Conservation (phyloP, 2,888 invertebrate genomes). For the Ditylenchus weischeri region DNA sequence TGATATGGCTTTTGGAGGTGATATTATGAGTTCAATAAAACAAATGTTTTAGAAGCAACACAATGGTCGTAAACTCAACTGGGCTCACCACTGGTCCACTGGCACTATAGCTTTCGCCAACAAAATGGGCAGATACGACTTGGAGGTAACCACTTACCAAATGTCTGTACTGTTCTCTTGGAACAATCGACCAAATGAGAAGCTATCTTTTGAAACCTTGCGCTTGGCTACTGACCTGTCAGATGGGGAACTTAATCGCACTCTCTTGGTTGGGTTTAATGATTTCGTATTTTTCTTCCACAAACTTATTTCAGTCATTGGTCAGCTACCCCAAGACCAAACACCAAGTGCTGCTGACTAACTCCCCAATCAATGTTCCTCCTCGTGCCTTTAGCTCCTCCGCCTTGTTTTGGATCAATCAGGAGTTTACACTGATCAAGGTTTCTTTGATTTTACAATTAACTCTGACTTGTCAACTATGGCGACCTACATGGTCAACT, state of each 20-base stretch:
- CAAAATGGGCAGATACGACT: constrained; percentile 84
- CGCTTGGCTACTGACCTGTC: constrained; percentile 92
- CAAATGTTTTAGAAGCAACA: neutral
- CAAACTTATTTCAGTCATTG: constrained; percentile 30
- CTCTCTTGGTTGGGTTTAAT: constrained; percentile 71
- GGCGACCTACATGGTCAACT: no score
- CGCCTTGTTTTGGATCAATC: constrained; percentile 89
- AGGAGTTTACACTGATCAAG: constrained; percentile 73
- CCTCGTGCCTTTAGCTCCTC: constrained; percentile 86
- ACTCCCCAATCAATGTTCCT: constrained; percentile 66
- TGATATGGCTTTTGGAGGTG: no score
- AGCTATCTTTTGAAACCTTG: constrained; percentile 91
- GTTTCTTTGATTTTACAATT: constrained; percentile 21
- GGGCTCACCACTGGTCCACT: constrained; percentile 99
- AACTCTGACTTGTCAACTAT: neutral
- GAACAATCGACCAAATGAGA: constrained; percentile 83
- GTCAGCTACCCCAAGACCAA: constrained; percentile 79
- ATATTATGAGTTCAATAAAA: no score
- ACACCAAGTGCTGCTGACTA: constrained; percentile 81
- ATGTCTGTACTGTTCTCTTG: constrained; percentile 98
- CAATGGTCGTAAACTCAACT: constrained; percentile 66
- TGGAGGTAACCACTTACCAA: constrained; percentile 98
- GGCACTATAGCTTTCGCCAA: constrained; percentile 90
- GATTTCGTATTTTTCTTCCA: neutral
- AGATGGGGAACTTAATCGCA: constrained; percentile 86